A percentile compares a stretch with the other conserved stretches of the same genome.
Evolutionary conservation across 2,113 vertebrate species (phyloP).

Genomic region (Gulo gulo): DNA sequence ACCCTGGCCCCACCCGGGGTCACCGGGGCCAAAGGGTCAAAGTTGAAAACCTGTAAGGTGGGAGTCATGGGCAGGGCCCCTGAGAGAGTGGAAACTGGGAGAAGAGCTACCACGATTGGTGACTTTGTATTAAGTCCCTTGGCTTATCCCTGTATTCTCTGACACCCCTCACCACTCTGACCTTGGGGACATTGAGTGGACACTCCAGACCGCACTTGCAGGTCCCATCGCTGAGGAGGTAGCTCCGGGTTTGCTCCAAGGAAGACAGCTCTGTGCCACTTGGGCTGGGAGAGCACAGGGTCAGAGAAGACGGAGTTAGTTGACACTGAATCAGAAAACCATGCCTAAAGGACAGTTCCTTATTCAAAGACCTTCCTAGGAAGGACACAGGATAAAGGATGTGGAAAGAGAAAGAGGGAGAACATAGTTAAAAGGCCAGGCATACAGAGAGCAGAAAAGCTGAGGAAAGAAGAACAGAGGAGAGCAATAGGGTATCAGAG

Average conservation of each 20-base stretch:
- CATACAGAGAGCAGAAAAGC: background rate
- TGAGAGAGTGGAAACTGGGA: background rate
- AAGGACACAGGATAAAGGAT: background rate
- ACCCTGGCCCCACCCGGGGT: slow-evolving; percentile 82
- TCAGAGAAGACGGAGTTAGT: background rate
- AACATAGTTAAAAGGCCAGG: background rate
- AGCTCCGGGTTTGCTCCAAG: slow-evolving; percentile 91
- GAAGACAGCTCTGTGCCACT: slow-evolving; percentile 89
- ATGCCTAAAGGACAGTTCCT: background rate
- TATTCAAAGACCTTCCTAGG: background rate
- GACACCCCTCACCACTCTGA: slow-evolving; percentile 70
- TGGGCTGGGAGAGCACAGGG: slow-evolving; percentile 82
- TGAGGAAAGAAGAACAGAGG: background rate
- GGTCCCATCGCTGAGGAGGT: slow-evolving; percentile 92
- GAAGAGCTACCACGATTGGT: background rate
- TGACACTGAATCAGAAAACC: background rate
- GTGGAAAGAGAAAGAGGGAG: background rate
- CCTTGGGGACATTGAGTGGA: slow-evolving; percentile 92
- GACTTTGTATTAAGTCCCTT: background rate
- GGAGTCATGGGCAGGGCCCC: background rate
- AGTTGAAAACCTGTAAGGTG: slow-evolving; percentile 90
- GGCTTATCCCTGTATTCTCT: background rate
- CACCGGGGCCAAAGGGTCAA: slow-evolving; percentile 89
- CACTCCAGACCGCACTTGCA: slow-evolving; percentile 95
- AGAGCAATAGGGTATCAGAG: no score